A percentile compares a stretch with the other conserved stretches of the same genome.
Evolutionary conservation across 2,888 invertebrate species (phyloP).

Genomic region (Lochmaea capreae): DNA sequence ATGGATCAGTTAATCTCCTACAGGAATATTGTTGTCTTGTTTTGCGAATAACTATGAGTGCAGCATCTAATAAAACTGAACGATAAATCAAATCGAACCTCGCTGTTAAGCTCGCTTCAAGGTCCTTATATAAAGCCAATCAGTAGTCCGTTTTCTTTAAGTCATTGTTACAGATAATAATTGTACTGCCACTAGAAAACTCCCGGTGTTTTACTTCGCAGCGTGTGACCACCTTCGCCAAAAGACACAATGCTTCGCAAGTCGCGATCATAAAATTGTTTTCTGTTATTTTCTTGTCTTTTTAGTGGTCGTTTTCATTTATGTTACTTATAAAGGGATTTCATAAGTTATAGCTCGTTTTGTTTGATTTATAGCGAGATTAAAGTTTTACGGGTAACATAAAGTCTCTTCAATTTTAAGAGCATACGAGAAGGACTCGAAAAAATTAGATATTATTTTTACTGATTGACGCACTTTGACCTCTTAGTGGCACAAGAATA

Average conservation of each 20-base stretch:
- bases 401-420: slow-evolving; percentile 26
- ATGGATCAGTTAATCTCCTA: background rate
- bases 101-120: background rate
- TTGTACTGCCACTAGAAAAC: slow-evolving; percentile 25
- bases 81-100: slow-evolving; percentile 2
- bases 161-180: slow-evolving; percentile 25
- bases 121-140: slow-evolving; percentile 8
- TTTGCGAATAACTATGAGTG: background rate
- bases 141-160: slow-evolving; percentile 20
- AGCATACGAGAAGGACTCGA: slow-evolving; percentile 21
- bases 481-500: background rate
- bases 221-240: slow-evolving; percentile 12
- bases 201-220: slow-evolving; percentile 34
- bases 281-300: slow-evolving; percentile 26
- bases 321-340: slow-evolving; percentile 41
- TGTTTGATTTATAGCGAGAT: slow-evolving; percentile 50
- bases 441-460: slow-evolving; percentile 15
- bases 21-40: background rate
- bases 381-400: slow-evolving; percentile 47
- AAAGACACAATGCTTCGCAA: slow-evolving; percentile 31
- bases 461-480: background rate
- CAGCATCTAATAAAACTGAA: background rate
- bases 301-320: slow-evolving; percentile 42
- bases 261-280: slow-evolving; percentile 33
- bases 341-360: slow-evolving; percentile 52